These are phyloP conservation scores for Sebastes cheni DNA, from an alignment of 2,797 vertebrate genomes.

Conservation along the genomic window DNA sequence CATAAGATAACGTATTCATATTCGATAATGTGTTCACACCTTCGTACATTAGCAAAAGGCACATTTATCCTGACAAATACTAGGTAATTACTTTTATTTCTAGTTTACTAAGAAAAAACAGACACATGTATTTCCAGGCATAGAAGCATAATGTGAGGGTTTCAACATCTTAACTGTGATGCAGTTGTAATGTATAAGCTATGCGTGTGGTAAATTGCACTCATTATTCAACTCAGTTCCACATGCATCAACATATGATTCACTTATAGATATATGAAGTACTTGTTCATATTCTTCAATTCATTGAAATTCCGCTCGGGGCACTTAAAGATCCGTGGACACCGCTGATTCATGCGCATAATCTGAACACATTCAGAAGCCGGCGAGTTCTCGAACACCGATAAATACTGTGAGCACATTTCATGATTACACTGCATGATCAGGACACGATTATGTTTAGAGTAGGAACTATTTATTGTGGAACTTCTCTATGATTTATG, in stretches of 20 bases:
- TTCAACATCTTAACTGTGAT: neutral
- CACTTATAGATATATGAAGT: slow-evolving; percentile 21
- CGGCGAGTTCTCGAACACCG: neutral
- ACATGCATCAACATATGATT: slow-evolving; percentile 36
- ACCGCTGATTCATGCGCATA: slow-evolving; percentile 60
- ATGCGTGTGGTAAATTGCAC: neutral
- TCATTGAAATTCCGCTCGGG: slow-evolving; percentile 50
- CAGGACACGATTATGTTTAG: neutral
- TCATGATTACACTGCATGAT: slow-evolving; percentile 18
- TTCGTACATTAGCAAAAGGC: neutral
- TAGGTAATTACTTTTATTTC: neutral
- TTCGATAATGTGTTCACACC: neutral
- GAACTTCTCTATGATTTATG: neutral
- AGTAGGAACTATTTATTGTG: neutral
- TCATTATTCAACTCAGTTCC: slow-evolving; percentile 10
- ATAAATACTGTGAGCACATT: slow-evolving; percentile 29
- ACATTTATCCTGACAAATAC: neutral
- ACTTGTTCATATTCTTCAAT: slow-evolving; percentile 29
- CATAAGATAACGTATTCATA: neutral
- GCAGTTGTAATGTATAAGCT: neutral
- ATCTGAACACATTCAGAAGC: slow-evolving; percentile 35
- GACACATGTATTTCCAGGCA: neutral
- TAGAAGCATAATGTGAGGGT: neutral
- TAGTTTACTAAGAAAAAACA: neutral
- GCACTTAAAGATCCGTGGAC: slow-evolving; percentile 45